Conservation (phyloP, 1,140 invertebrate genomes). For the Lepidurus packardi region DNA sequence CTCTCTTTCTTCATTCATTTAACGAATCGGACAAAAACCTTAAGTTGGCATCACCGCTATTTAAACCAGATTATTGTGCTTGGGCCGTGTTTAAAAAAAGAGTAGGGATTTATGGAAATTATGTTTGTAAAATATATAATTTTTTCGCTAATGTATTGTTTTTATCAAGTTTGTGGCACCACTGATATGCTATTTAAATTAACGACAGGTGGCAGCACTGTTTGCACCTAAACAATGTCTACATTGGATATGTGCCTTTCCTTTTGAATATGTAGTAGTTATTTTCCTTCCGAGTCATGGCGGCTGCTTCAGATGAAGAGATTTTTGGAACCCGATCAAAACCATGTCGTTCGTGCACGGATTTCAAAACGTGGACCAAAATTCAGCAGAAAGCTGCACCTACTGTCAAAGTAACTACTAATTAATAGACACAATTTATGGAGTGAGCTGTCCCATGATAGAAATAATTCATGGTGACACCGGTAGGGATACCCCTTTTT, state of each 20-base stretch:
- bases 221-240: background rate
- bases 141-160: background rate
- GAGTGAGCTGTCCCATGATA: background rate
- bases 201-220: too few relatives aligned
- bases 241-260: background rate
- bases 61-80: conserved; percentile 16
- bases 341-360: conserved; percentile 35
- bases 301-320: conserved; percentile 18
- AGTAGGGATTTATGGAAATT: background rate
- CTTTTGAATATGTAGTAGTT: background rate
- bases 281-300: background rate
- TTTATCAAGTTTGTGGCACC: background rate
- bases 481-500: too few relatives aligned
- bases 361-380: conserved; percentile 34
- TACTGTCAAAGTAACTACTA: background rate
- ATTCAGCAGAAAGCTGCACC: background rate
- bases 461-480: too few relatives aligned
- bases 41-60: background rate
- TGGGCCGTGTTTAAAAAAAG: background rate
- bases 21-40: background rate
- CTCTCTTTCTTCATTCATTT: background rate
- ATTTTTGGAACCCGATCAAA: conserved; percentile 18
- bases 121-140: conserved; percentile 7
- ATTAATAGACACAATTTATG: background rate
- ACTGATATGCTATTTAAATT: too few relatives aligned